Percentiles rank a stretch among this genome's conserved stretches.
These are phyloP conservation scores for Synergus umbraculus DNA, from an alignment of 2,888 invertebrate species.

Conservation along the genomic window DNA sequence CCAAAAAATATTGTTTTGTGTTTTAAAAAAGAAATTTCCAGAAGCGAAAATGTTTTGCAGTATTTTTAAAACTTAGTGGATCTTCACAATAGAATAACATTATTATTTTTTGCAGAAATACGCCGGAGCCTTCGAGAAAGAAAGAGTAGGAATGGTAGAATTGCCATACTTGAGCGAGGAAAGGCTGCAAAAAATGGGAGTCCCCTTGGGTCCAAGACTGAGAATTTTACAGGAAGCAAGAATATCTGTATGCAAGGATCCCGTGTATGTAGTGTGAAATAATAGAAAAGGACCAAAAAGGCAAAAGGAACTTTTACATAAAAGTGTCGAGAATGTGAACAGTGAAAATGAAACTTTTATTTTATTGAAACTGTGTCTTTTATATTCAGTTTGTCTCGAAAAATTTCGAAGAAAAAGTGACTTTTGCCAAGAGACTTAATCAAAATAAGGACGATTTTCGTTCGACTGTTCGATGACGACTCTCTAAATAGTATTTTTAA, in stretches of 20 bases:
- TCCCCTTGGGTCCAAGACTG: slow-evolving; percentile 93
- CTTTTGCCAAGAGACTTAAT: slow-evolving; percentile 16
- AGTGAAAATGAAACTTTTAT: slow-evolving; percentile 38
- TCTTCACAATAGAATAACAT: background rate
- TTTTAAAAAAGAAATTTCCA: background rate
- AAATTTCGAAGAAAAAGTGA: background rate
- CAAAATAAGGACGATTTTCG: background rate
- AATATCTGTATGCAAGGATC: slow-evolving; percentile 82
- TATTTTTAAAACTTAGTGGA: background rate
- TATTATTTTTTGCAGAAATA: slow-evolving; percentile 86
- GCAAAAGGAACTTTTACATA: slow-evolving; percentile 15
- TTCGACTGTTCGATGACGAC: background rate
- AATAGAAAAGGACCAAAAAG: slow-evolving; percentile 3
- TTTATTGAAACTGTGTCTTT: slow-evolving; percentile 36
- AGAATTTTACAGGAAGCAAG: slow-evolving; percentile 93
- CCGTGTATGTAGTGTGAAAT: slow-evolving; percentile 79
- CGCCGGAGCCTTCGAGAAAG: slow-evolving; percentile 88
- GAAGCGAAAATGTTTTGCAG: background rate
- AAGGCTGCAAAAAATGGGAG: slow-evolving; percentile 90
- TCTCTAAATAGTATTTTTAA: slow-evolving; percentile 4
- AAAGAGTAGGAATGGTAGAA: slow-evolving; percentile 93
- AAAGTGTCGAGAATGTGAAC: slow-evolving; percentile 37
- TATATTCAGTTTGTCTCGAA: slow-evolving; percentile 25
- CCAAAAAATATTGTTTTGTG: no score
- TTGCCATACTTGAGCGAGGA: slow-evolving; percentile 94